These are phyloP conservation scores for Neoarius graeffei DNA, from an alignment of 2,113 vertebrate genomes.

Conservation along the genomic window DNA sequence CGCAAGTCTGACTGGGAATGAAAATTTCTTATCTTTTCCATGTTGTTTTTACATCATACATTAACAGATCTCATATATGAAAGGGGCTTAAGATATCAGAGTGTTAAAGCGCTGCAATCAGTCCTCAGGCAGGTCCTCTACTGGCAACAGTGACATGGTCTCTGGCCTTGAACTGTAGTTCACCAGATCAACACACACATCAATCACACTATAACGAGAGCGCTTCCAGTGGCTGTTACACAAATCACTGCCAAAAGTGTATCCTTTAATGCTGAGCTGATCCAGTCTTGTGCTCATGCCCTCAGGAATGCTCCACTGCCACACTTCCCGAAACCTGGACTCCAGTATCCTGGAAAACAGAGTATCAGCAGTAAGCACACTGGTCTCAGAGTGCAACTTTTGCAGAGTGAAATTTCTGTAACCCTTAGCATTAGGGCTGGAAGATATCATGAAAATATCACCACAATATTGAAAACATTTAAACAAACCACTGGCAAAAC, in stretches of 20 bases:
- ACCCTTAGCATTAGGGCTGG: neutral
- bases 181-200: constrained; percentile 64
- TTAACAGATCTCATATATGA: too few species aligned
- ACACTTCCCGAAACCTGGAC: constrained; percentile 91
- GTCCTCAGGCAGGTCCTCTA: constrained; percentile 90
- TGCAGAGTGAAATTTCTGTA: neutral
- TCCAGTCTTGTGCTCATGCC: constrained; percentile 86
- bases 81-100: constrained; percentile 57
- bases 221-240: too few species aligned
- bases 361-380: neutral
- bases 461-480: too few species aligned
- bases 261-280: constrained; percentile 83
- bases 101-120: constrained; percentile 88
- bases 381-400: neutral
- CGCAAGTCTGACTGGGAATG: too few species aligned
- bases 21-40: too few species aligned
- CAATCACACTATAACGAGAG: neutral
- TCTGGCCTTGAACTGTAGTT: constrained; percentile 85
- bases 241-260: neutral
- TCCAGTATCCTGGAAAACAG: constrained; percentile 82
- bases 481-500: too few species aligned
- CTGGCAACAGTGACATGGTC: constrained; percentile 84
- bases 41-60: too few species aligned
- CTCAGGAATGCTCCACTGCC: constrained; percentile 96
- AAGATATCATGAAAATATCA: neutral